A percentile compares a stretch with the other conserved stretches of the same genome.
Evolutionary conservation across 2,888 invertebrate genomes (phyloP).

Genomic region (Tuta absoluta): DNA sequence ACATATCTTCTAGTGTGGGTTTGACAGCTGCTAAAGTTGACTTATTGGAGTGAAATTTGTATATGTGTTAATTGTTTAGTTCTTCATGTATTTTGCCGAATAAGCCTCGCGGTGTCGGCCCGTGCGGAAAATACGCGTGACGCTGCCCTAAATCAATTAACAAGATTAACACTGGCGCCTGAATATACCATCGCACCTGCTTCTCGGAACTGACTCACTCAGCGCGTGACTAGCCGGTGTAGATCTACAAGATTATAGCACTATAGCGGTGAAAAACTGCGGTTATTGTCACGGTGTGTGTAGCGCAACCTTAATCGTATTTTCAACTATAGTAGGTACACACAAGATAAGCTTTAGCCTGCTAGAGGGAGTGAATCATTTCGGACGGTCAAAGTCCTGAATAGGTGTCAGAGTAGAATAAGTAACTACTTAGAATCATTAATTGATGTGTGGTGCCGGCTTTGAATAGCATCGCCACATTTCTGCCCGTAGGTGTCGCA

Average conservation of each 20-base stretch:
- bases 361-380: not conserved
- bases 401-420: not conserved
- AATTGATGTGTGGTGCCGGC: no score
- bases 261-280: not conserved
- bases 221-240: not conserved
- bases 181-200: not conserved
- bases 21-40: no score
- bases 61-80: no score
- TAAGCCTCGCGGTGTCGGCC: no score
- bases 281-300: not conserved
- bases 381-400: not conserved
- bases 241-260: not conserved
- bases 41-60: no score
- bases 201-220: conserved; percentile 12
- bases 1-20: no score
- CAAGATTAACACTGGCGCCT: not conserved
- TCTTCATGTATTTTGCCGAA: no score
- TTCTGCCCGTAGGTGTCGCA: no score
- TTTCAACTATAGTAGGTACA: not conserved
- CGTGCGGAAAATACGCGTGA: no score
- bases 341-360: not conserved
- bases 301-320: not conserved
- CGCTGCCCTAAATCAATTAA: no score
- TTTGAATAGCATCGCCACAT: no score
- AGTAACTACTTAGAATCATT: no score